Conservation (phyloP, 92 coral and sea anemone species). For the Phenganax stokvisi region DNA sequence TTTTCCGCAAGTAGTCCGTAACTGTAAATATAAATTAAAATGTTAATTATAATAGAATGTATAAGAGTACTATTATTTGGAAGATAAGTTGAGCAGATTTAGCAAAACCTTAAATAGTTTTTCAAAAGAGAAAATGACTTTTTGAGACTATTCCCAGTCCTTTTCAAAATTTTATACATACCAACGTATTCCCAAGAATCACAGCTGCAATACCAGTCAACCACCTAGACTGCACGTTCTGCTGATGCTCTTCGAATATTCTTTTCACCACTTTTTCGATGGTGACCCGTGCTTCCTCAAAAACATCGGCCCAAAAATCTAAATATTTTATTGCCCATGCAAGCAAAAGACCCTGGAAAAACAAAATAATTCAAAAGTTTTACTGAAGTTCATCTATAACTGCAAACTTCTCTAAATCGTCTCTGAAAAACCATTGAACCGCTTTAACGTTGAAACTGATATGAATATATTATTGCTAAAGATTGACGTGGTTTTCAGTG, state of each 20-base stretch:
- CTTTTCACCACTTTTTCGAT: background rate
- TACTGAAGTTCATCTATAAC: background rate
- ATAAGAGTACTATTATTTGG: too few species aligned
- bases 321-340: background rate
- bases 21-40: background rate
- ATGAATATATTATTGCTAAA: background rate
- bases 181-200: conserved; percentile 26
- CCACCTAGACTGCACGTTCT: background rate
- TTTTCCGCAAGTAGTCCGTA: conserved; percentile 11
- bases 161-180: background rate
- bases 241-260: background rate
- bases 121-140: background rate
- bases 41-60: background rate
- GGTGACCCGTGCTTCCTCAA: background rate
- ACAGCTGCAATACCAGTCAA: conserved; percentile 10
- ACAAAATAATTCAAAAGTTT: background rate
- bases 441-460: background rate
- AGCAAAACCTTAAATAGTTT: too few species aligned
- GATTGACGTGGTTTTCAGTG: background rate
- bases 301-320: background rate
- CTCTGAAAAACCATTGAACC: background rate
- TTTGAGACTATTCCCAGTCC: background rate
- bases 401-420: background rate
- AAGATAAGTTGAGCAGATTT: too few species aligned
- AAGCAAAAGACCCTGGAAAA: background rate